phyloP scores from a whole-genome alignment of 92 coral and sea anemone genomes.

The Porites rus region DNA sequence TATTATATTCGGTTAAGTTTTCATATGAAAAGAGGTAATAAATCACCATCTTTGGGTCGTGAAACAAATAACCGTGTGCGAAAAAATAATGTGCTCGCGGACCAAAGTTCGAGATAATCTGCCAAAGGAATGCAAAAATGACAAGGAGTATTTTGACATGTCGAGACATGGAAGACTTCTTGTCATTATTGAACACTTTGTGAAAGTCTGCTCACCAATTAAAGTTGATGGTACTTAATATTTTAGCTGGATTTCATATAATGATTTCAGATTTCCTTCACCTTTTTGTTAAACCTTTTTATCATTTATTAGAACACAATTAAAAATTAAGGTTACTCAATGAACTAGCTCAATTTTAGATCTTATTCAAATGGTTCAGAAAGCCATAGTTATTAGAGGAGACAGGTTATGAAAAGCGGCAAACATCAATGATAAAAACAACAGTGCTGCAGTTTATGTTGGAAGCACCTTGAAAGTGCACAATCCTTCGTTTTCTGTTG shows the following conservation, averaged over 20 bases:
- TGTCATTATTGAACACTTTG: background rate
- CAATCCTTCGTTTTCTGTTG: too few relatives aligned
- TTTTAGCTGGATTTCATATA: background rate
- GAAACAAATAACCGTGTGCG: background rate
- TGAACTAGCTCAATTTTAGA: background rate
- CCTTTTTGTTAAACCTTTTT: background rate
- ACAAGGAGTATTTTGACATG: background rate
- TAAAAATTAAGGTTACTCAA: background rate
- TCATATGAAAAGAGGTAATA: background rate
- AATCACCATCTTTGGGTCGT: background rate
- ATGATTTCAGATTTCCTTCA: background rate
- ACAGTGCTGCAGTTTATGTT: too few relatives aligned
- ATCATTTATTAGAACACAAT: background rate
- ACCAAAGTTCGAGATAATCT: background rate
- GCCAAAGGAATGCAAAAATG: background rate
- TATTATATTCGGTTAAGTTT: background rate
- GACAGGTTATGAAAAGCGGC: too few relatives aligned
- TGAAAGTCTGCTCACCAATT: background rate
- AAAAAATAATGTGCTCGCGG: background rate
- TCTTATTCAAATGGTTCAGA: too few relatives aligned
- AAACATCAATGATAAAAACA: too few relatives aligned
- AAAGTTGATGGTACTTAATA: background rate
- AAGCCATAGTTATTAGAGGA: background rate
- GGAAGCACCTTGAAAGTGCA: too few relatives aligned
- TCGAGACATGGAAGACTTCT: background rate